These are phyloP conservation scores for Heliconius hortense DNA, from an alignment of 2,888 invertebrate genomes.

Conservation along the genomic window DNA sequence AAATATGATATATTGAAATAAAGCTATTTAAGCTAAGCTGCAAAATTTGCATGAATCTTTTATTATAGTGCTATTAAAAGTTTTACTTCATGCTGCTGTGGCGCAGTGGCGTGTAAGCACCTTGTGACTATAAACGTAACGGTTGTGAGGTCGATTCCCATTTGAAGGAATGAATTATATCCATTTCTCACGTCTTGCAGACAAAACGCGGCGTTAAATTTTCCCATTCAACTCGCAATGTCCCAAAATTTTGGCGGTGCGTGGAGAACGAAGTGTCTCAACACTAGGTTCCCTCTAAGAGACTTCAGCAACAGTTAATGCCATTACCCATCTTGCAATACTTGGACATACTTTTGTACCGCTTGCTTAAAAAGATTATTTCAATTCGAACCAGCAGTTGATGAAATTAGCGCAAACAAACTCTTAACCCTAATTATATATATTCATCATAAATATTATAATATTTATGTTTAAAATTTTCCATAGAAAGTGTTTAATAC, in stretches of 20 bases:
- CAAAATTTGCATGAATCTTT: background rate
- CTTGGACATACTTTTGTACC: no score
- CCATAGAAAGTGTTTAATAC: background rate
- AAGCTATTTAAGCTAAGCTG: slow-evolving; percentile 3
- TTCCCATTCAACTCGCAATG: background rate
- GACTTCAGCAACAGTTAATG: no score
- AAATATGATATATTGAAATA: slow-evolving; percentile 15
- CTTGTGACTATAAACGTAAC: background rate
- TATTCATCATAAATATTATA: no score
- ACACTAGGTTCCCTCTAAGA: no score
- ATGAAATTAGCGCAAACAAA: no score
- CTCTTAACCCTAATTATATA: no score
- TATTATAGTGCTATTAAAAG: background rate
- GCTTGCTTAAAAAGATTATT: no score
- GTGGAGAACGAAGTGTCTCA: no score
- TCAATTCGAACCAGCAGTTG: no score
- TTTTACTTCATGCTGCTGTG: background rate
- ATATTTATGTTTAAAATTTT: background rate
- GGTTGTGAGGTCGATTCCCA: background rate
- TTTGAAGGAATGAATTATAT: background rate
- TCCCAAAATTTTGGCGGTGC: no score
- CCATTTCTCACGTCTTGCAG: background rate
- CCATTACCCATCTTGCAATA: no score
- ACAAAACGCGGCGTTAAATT: background rate
- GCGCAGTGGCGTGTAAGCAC: background rate